Conservation (phyloP, 2,888 invertebrate genomes). For the Tenodera sinensis region DNA sequence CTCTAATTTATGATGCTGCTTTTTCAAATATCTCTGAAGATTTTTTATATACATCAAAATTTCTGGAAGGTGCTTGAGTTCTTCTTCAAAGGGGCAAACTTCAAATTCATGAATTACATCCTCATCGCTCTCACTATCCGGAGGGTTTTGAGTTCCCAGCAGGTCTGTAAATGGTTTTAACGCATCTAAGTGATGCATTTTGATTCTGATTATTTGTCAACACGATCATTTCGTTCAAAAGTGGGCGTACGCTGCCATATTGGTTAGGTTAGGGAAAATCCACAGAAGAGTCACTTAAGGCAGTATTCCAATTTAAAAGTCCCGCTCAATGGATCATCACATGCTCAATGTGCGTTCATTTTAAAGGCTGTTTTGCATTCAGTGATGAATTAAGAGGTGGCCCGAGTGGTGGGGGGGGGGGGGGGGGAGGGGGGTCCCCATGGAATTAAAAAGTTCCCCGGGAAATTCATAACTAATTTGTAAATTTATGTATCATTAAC, state of each 20-base stretch:
- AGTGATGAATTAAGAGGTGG: no score
- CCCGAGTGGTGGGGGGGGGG: no score
- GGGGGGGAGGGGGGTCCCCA: no score
- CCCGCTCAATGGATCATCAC: no score
- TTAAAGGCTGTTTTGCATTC: no score
- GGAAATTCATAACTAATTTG: no score
- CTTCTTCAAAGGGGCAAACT: constrained; percentile 35
- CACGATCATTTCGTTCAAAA: neutral
- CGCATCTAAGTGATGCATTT: neutral
- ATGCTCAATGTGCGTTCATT: no score
- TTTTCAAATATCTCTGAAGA: constrained; percentile 53
- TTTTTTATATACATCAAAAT: constrained; percentile 55
- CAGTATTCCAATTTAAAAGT: no score
- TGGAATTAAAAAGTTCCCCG: no score
- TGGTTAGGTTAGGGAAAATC: neutral
- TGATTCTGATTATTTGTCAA: neutral
- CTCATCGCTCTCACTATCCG: neutral
- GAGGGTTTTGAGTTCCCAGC: neutral
- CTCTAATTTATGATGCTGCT: constrained; percentile 56
- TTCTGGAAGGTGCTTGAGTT: constrained; percentile 57
- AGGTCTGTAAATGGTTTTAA: neutral
- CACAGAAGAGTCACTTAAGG: neutral
- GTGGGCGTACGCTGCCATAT: neutral
- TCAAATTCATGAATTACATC: constrained; percentile 2
- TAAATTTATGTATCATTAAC: no score